These are phyloP conservation scores for Antheraea mylitta DNA, from an alignment of 1,140 invertebrate species.

Conservation along the genomic window DNA sequence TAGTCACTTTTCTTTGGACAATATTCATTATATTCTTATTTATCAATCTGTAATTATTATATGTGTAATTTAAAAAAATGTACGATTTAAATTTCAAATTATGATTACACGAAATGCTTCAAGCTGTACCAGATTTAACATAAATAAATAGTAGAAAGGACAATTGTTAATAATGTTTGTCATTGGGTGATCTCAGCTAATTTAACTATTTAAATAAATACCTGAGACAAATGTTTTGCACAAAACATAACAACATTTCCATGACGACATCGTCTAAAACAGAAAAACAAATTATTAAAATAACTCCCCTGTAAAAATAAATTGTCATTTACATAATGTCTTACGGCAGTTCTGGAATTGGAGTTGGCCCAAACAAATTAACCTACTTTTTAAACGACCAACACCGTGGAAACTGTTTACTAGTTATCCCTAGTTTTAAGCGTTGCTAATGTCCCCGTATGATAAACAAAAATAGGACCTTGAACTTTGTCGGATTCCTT, in stretches of 20 bases:
- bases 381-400: conserved; percentile 21
- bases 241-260: not conserved
- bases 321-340: conserved; percentile 2
- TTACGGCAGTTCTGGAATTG: conserved; percentile 18
- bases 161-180: too few relatives aligned
- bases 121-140: too few relatives aligned
- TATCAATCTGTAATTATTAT: too few relatives aligned
- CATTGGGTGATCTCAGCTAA: too few relatives aligned
- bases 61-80: too few relatives aligned
- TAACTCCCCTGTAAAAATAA: not conserved
- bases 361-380: conserved; percentile 26
- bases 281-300: not conserved
- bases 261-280: not conserved
- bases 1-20: too few relatives aligned
- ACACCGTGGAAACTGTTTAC: not conserved
- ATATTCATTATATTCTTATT: too few relatives aligned
- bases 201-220: too few relatives aligned
- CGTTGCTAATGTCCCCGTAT: not conserved
- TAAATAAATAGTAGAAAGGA: too few relatives aligned
- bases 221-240: not conserved
- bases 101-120: too few relatives aligned
- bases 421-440: not conserved
- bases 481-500: conserved; percentile 20
- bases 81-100: too few relatives aligned
- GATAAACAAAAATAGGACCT: conserved; percentile 14